Evolutionary conservation across 1,140 invertebrate species (phyloP).

Genomic region (Lithobius niger): DNA sequence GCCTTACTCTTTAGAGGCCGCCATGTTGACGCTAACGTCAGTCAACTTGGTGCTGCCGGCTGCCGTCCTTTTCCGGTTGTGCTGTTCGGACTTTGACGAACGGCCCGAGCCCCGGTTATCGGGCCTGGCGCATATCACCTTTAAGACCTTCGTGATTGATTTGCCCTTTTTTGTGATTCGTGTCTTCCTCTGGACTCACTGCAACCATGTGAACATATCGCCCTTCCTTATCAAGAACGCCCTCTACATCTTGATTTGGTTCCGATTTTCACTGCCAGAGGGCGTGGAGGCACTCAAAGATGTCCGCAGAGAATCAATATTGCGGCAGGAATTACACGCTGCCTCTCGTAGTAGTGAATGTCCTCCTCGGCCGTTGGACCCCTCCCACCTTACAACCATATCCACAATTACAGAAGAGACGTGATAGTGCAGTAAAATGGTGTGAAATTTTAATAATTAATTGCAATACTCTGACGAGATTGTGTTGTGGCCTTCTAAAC

Average conservation of each 20-base stretch:
- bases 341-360: no score
- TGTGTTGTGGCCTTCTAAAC: no score
- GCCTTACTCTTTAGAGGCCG: slow-evolving; percentile 30
- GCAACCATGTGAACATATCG: slow-evolving; percentile 26
- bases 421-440: no score
- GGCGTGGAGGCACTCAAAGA: neutral
- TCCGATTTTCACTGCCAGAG: slow-evolving; percentile 19
- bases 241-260: slow-evolving; percentile 33
- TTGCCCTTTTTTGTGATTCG: slow-evolving; percentile 40
- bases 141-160: slow-evolving; percentile 38
- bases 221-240: slow-evolving; percentile 46
- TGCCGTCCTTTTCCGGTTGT: slow-evolving; percentile 39
- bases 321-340: no score
- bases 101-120: slow-evolving; percentile 21
- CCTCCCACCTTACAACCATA: no score
- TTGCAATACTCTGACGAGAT: no score
- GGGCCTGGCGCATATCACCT: slow-evolving; percentile 29
- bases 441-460: no score
- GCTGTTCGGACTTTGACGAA: slow-evolving; percentile 29
- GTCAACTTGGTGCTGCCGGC: slow-evolving; percentile 43
- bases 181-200: slow-evolving; percentile 38
- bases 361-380: no score
- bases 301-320: neutral
- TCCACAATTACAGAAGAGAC: no score
- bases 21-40: slow-evolving; percentile 36